Conservation (phyloP, 2,888 invertebrate genomes). For the Ecliptopera silaceata region DNA sequence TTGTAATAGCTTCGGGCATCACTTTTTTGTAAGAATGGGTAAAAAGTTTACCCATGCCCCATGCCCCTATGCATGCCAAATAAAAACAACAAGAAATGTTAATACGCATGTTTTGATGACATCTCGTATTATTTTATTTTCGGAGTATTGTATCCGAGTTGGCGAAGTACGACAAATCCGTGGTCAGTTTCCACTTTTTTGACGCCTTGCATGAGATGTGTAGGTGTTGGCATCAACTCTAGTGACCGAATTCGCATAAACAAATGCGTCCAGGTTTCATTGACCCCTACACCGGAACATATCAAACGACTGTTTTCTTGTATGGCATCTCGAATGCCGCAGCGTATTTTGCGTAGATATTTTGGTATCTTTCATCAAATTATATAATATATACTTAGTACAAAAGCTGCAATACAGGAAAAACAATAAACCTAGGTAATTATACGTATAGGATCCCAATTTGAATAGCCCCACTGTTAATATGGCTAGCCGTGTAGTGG, state of each 20-base stretch:
- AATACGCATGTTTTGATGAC: conserved; percentile 9
- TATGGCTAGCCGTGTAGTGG: no score
- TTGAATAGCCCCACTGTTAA: no score
- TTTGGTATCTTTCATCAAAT: neutral
- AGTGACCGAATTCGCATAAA: conserved; percentile 38
- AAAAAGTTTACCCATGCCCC: no score
- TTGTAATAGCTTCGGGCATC: no score
- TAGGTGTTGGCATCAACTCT: conserved; percentile 36
- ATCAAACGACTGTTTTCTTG: conserved; percentile 12
- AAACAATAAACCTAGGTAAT: no score
- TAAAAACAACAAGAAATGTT: conserved; percentile 29
- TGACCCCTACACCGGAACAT: conserved; percentile 46
- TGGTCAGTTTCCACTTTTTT: conserved; percentile 26
- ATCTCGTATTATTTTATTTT: conserved; percentile 40
- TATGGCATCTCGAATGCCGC: conserved; percentile 9
- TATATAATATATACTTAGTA: neutral
- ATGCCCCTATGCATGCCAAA: no score
- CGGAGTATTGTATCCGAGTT: conserved; percentile 31
- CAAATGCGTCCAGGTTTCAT: conserved; percentile 47
- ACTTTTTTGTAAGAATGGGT: no score
- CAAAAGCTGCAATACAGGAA: no score
- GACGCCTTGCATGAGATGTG: conserved; percentile 9
- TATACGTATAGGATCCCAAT: no score
- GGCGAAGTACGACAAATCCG: conserved; percentile 28
- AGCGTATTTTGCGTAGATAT: neutral